phyloP scores from a whole-genome alignment of 2,113 vertebrate species.

The Galbula dea region DNA sequence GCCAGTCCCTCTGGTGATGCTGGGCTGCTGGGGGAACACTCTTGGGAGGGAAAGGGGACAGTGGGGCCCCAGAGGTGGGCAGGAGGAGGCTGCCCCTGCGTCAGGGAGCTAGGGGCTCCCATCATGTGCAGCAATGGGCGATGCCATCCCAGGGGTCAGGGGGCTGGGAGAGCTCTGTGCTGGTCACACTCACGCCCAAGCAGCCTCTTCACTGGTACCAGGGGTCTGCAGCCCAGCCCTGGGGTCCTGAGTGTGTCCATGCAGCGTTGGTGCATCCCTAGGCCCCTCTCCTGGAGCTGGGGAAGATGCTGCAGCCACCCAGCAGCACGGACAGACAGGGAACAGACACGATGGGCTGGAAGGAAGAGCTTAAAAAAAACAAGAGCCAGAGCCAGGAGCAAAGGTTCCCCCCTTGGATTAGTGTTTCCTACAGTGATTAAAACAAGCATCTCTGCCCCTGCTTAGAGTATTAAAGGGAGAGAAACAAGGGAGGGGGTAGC shows the following conservation, averaged over 20 bases:
- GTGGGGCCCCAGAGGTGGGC: not conserved
- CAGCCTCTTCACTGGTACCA: not conserved
- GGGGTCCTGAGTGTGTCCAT: not conserved
- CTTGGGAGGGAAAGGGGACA: not conserved
- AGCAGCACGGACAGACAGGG: accelerated
- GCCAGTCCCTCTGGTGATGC: not conserved
- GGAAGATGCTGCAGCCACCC: not conserved
- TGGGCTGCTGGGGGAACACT: not conserved
- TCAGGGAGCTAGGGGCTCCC: constrained; percentile 34
- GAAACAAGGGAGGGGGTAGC: not conserved
- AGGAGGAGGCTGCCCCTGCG: constrained; percentile 2
- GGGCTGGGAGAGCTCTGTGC: not conserved
- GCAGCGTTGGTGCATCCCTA: not conserved
- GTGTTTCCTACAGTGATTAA: constrained; percentile 38
- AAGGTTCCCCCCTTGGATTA: constrained; percentile 5
- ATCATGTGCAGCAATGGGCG: constrained; percentile 44
- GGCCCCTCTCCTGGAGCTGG: not conserved
- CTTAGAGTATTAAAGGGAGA: not conserved
- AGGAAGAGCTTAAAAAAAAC: not conserved
- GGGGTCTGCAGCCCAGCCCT: not conserved
- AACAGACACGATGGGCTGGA: not conserved
- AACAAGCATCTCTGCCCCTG: not conserved
- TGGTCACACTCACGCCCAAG: not conserved
- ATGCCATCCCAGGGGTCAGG: not conserved
- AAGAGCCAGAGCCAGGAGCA: not conserved